These are phyloP conservation scores for Hesperophylax magnus DNA, from an alignment of 1,140 invertebrate genomes.

Conservation along the genomic window DNA sequence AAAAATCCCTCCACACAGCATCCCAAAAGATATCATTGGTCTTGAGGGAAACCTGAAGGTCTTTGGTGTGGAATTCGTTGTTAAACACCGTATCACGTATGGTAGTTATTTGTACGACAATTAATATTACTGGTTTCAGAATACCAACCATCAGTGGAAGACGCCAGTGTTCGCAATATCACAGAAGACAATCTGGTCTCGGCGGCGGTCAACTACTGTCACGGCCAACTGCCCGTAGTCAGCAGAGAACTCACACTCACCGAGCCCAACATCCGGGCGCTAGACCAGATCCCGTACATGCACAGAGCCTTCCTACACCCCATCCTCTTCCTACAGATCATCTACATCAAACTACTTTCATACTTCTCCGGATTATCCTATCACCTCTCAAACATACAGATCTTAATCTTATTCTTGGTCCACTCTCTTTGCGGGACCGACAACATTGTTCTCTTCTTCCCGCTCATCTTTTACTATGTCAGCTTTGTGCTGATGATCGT, in stretches of 20 bases:
- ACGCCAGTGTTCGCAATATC: constrained; percentile 78
- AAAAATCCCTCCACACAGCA: no score
- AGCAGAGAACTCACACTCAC: constrained; percentile 80
- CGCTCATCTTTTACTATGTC: constrained; percentile 79
- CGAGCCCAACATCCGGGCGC: constrained; percentile 73
- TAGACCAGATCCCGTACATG: constrained; percentile 79
- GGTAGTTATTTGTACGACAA: no score
- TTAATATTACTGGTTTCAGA: constrained; percentile 61
- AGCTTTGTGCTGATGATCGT: constrained; percentile 82
- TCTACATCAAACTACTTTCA: constrained; percentile 79
- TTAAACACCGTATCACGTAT: no score
- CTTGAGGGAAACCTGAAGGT: no score
- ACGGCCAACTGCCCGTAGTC: constrained; percentile 82
- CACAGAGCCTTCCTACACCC: constrained; percentile 81
- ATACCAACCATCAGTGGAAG: constrained; percentile 63
- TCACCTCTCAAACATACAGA: constrained; percentile 74
- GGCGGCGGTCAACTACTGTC: constrained; percentile 85
- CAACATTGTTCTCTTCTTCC: constrained; percentile 77
- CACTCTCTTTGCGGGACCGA: constrained; percentile 79
- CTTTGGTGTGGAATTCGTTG: no score
- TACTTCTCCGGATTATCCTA: constrained; percentile 72
- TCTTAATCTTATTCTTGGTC: constrained; percentile 76
- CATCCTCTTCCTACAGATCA: constrained; percentile 76
- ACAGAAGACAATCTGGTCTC: constrained; percentile 85
- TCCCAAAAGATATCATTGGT: no score